These are phyloP conservation scores for Halictus ligatus DNA, from an alignment of 2,888 invertebrate genomes.

Conservation along the genomic window DNA sequence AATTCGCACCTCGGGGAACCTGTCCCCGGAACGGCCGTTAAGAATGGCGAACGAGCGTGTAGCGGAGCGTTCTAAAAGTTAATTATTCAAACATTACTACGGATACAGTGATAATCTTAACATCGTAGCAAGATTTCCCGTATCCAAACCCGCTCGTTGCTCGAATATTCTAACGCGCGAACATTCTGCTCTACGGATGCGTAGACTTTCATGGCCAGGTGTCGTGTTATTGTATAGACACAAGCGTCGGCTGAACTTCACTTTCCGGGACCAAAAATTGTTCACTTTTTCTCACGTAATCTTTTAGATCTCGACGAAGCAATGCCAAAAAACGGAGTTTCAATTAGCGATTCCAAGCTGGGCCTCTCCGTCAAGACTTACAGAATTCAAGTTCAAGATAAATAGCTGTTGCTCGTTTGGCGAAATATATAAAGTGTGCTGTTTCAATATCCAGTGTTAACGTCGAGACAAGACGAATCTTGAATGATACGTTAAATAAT, in stretches of 20 bases:
- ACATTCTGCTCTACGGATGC: neutral
- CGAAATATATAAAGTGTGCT: neutral
- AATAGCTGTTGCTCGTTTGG: no score
- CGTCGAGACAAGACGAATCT: no score
- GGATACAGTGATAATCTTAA: neutral
- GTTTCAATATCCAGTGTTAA: no score
- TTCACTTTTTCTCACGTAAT: no score
- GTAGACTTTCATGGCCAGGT: neutral
- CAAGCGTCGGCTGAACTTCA: no score
- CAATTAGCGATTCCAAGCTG: no score
- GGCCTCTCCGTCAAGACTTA: no score
- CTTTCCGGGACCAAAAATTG: no score
- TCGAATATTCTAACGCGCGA: neutral
- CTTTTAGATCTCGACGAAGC: no score
- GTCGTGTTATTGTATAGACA: neutral
- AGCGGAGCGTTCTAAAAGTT: neutral
- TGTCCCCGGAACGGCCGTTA: neutral
- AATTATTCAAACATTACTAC: neutral
- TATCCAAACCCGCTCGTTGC: neutral
- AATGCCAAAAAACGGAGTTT: no score
- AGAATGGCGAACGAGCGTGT: neutral
- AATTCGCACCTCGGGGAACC: slow-evolving; percentile 9
- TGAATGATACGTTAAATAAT: neutral
- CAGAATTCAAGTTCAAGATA: no score
- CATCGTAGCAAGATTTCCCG: neutral